Base-by-base conservation (phyloP, 1,140 invertebrate species). In the Caenorhabditis briggsae region DNA sequence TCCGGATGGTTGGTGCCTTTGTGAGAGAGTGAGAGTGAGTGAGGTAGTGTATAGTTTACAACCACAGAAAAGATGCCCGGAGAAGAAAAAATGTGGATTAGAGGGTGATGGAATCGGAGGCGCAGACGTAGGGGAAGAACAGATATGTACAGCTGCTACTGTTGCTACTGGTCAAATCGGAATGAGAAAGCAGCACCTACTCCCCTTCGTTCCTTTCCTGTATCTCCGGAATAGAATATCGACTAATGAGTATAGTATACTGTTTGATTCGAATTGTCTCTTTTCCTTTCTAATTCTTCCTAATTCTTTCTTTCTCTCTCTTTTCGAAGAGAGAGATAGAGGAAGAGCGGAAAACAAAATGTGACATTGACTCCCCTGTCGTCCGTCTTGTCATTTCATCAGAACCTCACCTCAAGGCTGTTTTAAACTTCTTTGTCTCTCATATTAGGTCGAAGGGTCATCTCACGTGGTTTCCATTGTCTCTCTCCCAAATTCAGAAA, bases 21-120 rank as follows among this genome's bases (percentile, higher is more conserved):
- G 61, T 64, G 23, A 25, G 56, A 33, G n/a, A 58, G 56, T 18
- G 56, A 58, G 56, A 16, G 6, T 1, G 9, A 64, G 41, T 18
- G 64, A 70, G 70, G 46, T 50, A 78, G 70, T 78, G 70, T 78
- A 78, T 78, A 78, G 70, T 78, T 78, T 78, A 78, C 70, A 78
- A 78, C 70, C 70, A 33, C 33, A 33, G 1, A 33, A 5, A n/a
- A 50, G 33, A 50, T 43, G 64, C 9, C 8, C 70, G 11, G 46
- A 23, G 70, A 46, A 50, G 70, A 78, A 78, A 50, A 78, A 78
- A 48, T n/a, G 43, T 23, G 46, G 25, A 78, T n/a, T 8, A 78
- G 70, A 78, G 46, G 50, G 43, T 78, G 70, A 78, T 78, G 70
- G 46, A 50, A 78, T 78, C 46, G 9, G 5, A 78, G 43, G 50